Percentiles rank a stretch among this genome's conserved stretches.
phyloP scores from a whole-genome alignment of 2,888 invertebrate species.

The Dioctria linearis region DNA sequence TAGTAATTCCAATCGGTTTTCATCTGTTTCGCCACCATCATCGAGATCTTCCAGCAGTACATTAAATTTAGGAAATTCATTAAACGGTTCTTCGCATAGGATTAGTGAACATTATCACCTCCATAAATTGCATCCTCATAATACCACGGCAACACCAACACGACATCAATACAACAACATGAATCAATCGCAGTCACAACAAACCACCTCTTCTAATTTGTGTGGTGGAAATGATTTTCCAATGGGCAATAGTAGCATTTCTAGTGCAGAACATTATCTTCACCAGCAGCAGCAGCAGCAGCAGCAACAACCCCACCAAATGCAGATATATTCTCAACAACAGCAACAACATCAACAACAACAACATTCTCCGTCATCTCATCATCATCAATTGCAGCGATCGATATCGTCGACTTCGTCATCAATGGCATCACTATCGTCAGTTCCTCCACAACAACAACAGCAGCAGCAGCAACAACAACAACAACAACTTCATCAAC shows the following conservation, averaged over 20 bases:
- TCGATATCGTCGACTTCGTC: constrained; percentile 64
- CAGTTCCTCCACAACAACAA: constrained; percentile 58
- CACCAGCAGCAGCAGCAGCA: constrained; percentile 48
- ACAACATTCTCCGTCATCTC: constrained; percentile 57
- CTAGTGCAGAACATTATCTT: constrained; percentile 43
- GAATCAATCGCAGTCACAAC: constrained; percentile 41
- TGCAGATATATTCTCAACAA: constrained; percentile 62
- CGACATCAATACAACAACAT: constrained; percentile 49
- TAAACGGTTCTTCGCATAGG: constrained; percentile 52
- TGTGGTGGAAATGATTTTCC: constrained; percentile 25
- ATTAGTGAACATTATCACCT: constrained; percentile 52
- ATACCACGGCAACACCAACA: background rate
- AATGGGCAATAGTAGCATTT: constrained; percentile 1
- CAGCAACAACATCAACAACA: constrained; percentile 60
- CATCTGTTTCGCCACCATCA: constrained; percentile 56
- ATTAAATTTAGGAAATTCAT: constrained; percentile 55
- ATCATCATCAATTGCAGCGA: constrained; percentile 61
- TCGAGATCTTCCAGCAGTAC: constrained; percentile 56
- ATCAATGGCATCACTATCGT: constrained; percentile 61
- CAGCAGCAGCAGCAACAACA: constrained; percentile 24
- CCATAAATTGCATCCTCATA: constrained; percentile 30
- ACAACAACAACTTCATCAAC: constrained; percentile 23
- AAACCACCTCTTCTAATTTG: background rate
- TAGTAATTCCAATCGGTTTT: constrained; percentile 54
- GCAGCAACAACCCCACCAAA: constrained; percentile 51